Evolutionary conservation across 2,113 vertebrate genomes (phyloP).

Genomic region (Xenus cinereus): DNA sequence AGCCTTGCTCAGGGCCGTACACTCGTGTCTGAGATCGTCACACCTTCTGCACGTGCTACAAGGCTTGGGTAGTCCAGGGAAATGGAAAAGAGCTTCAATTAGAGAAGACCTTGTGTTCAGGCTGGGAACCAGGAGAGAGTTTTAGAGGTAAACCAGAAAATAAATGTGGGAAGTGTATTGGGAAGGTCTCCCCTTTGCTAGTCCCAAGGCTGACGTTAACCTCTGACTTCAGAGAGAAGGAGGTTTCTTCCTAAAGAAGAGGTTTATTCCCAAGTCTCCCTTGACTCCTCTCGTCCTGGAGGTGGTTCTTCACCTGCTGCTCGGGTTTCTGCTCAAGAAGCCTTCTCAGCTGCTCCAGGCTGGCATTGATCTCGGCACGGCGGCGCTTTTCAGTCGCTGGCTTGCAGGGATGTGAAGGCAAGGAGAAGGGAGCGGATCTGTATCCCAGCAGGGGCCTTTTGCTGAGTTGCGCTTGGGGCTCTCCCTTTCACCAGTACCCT

Average conservation of each 20-base stretch:
- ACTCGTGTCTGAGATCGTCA: background rate
- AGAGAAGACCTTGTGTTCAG: background rate
- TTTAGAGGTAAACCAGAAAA: background rate
- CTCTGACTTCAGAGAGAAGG: background rate
- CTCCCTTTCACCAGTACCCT: rapidly evolving
- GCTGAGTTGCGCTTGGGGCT: background rate
- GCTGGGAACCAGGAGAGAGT: background rate
- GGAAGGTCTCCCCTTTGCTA: background rate
- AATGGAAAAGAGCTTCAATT: background rate
- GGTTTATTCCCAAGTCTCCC: background rate
- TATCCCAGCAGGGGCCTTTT: background rate
- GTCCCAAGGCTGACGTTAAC: background rate
- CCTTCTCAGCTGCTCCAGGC: background rate
- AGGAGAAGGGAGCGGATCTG: background rate
- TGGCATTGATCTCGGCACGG: background rate
- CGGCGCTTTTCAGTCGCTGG: background rate
- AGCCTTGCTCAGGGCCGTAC: background rate
- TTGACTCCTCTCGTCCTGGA: background rate
- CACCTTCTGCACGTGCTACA: background rate
- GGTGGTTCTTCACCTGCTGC: background rate
- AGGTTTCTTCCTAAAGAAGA: background rate
- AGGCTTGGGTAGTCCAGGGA: background rate
- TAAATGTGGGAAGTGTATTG: no score
- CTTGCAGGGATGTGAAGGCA: background rate
- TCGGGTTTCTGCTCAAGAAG: background rate